Conservation (phyloP, 2,797 vertebrate genomes). For the Borostomias antarcticus region DNA sequence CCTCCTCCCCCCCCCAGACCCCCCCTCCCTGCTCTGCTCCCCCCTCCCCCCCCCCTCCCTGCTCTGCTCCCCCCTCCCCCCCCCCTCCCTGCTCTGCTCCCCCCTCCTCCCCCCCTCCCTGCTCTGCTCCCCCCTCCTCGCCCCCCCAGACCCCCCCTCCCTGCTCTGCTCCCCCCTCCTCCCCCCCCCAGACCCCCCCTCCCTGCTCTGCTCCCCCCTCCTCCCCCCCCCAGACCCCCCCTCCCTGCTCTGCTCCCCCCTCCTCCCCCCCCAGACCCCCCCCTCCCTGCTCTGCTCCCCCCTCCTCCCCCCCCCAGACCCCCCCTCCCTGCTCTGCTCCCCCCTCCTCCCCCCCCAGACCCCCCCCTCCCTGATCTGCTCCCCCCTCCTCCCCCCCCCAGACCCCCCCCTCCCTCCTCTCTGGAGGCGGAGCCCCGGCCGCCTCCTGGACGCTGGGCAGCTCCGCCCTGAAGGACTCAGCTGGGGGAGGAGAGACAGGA, state of each 20-base stretch:
- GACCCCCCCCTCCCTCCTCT: constrained; percentile 81
- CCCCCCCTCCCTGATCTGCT: constrained; percentile 69
- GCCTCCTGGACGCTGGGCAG: constrained; percentile 92
- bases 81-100: constrained; percentile 79
- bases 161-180: no score
- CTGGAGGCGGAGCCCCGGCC: constrained; percentile 77
- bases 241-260: neutral
- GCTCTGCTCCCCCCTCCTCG: neutral
- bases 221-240: no score
- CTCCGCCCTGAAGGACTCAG: constrained; percentile 95
- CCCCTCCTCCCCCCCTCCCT: constrained; percentile 74
- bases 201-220: no score
- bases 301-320: no score
- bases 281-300: no score
- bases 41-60: no score
- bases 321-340: neutral
- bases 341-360: no score
- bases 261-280: no score
- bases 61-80: constrained; percentile 79
- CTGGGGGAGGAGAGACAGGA: constrained; percentile 59
- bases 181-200: no score
- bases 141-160: no score
- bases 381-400: constrained; percentile 81
- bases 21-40: no score
- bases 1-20: no score